Base-by-base conservation (phyloP, 37 sponge, comb jelly and placozoan genomes). In the Spongilla lacustris region DNA sequence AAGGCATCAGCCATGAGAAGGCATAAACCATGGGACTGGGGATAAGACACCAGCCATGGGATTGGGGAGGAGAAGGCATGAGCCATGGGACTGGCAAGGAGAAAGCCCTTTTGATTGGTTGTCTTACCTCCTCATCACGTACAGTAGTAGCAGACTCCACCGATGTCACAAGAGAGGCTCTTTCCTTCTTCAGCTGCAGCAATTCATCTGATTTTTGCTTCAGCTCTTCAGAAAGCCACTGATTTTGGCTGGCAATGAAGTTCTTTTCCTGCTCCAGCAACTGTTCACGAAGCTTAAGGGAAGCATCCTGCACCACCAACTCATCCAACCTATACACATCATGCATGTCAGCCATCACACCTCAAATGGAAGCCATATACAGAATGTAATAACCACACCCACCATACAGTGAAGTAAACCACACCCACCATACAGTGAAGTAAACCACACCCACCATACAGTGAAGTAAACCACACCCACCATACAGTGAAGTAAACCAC, bases 211-310 rank as follows among this genome's bases (percentile, higher is more conserved):
- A 49, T 74, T 84, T 84, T 32, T 34, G 71, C 36, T 88, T 41
- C 66, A 90, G 79, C 26, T 94, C 94, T 33, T 73, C 32, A 25
- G 74, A 83, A 35, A 94, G 80, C 95, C 89, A 88, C 68, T 88
- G 81, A 50, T 85, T 85, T 37, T 91, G 95, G 34, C 68, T 69
- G 58, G 66, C 37, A 0, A 85, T 22, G 67, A 94, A 48, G 36
- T 71, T 30, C 72, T 91, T 94, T 87, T 94, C 95, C 46, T 91
- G 93, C 24, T 84, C 66, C 32, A 88, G 70, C 25, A 91, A 85
- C 80, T 91, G 92, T 66, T 91, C 95, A 49, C 68, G 81, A 46
- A 94, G 77, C 66, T 78, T 46, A 0, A 88, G 36, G 9, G 86
- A 58, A 9, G 86, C 34, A 77, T 90, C 90, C 24, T 90, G 85